Percentiles rank a stretch among this genome's conserved stretches.
Evolutionary conservation across 1,140 invertebrate species (phyloP).

Genomic region (Acyrthosiphon pisum): DNA sequence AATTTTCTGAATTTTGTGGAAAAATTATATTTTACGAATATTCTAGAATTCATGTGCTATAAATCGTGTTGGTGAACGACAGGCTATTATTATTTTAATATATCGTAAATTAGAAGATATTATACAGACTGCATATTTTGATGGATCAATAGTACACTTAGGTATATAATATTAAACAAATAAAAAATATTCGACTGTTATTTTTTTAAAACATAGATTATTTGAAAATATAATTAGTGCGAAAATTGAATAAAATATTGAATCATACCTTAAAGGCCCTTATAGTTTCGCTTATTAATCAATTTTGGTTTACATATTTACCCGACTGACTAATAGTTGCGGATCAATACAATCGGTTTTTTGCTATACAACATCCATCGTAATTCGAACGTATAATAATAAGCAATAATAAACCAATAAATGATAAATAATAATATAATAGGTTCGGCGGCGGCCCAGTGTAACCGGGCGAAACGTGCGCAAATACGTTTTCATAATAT

Average conservation of each 20-base stretch:
- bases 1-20: not conserved
- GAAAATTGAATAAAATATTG: not conserved
- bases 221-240: not conserved
- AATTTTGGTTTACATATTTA: not conserved
- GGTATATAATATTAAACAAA: not conserved
- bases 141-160: not conserved
- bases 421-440: not conserved
- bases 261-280: not conserved
- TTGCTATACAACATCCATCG: not conserved
- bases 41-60: not conserved
- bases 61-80: not conserved
- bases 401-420: not conserved
- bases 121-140: not conserved
- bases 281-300: not conserved
- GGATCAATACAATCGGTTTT: not conserved
- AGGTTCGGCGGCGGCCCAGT: not conserved
- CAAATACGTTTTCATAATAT: not conserved
- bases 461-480: not conserved
- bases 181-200: not conserved
- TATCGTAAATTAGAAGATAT: not conserved
- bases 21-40: not conserved
- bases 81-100: conserved; percentile 22
- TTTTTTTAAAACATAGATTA: not conserved
- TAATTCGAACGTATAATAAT: not conserved
- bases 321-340: not conserved